These are phyloP conservation scores for Ceratitis capitata DNA, from an alignment of 1,140 invertebrate species.

Conservation along the genomic window DNA sequence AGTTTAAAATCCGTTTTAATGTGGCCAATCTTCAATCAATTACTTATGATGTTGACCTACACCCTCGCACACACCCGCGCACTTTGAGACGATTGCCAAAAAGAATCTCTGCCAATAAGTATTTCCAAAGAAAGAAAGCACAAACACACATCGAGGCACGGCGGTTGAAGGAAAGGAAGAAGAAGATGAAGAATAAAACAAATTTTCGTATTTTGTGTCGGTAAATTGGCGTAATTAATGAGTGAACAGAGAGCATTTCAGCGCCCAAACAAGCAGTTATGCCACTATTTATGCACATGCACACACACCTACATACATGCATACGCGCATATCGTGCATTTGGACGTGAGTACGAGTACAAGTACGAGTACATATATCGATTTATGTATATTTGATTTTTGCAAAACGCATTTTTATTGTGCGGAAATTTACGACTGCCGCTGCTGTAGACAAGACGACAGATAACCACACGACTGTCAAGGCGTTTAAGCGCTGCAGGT, in stretches of 20 bases:
- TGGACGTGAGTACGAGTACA: too few relatives aligned
- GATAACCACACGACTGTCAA: slow-evolving; percentile 31
- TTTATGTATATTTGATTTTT: slow-evolving; percentile 37
- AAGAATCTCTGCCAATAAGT: neutral
- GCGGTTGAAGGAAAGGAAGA: neutral
- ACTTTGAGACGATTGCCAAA: neutral
- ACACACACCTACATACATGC: neutral
- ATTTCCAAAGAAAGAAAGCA: slow-evolving; percentile 30
- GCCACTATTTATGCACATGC: neutral
- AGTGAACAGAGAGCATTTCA: slow-evolving; percentile 12
- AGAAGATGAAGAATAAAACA: too few relatives aligned
- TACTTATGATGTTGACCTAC: neutral
- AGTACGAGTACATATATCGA: neutral
- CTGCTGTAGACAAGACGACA: slow-evolving; percentile 35
- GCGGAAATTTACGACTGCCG: slow-evolving; percentile 24
- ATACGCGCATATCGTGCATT: too few relatives aligned
- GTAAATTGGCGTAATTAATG: slow-evolving; percentile 34
- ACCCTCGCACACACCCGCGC: neutral
- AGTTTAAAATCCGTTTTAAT: neutral
- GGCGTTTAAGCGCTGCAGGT: slow-evolving; percentile 24
- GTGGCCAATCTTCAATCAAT: neutral
- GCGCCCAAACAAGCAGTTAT: slow-evolving; percentile 23
- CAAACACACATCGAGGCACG: neutral
- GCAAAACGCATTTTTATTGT: slow-evolving; percentile 31
- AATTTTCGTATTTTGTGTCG: neutral